Conservation (phyloP, 2,888 invertebrate genomes). For the Dasypolia templi region DNA sequence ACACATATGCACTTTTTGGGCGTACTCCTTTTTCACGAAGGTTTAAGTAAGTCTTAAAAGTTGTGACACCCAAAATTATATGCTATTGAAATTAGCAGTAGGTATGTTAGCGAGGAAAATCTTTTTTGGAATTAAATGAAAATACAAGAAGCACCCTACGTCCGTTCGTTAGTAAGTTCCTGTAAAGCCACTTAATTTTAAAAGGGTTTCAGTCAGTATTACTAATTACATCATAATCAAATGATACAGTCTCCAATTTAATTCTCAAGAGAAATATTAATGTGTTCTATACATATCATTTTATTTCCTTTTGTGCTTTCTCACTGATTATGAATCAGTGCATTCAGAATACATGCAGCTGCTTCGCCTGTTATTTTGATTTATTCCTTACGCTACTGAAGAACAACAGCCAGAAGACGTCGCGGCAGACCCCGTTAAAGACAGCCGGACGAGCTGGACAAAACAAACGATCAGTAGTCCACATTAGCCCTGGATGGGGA, state of each 20-base stretch:
- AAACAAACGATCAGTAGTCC: not conserved
- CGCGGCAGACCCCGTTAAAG: not conserved
- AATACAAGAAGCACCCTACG: not conserved
- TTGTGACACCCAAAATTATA: not conserved
- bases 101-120: not conserved
- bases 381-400: not conserved
- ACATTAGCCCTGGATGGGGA: not conserved
- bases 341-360: slow-evolving; percentile 10
- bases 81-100: not conserved
- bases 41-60: not conserved
- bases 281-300: slow-evolving; percentile 8
- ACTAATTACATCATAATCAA: slow-evolving; percentile 2
- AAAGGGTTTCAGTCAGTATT: not conserved
- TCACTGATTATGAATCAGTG: slow-evolving; percentile 2
- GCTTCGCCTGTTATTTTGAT: not conserved
- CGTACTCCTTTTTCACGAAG: not conserved
- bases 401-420: not conserved
- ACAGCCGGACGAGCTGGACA: not conserved
- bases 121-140: not conserved
- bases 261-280: slow-evolving; percentile 14
- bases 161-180: not conserved
- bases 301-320: slow-evolving; percentile 11
- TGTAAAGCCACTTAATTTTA: not conserved
- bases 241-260: not conserved
- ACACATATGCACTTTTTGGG: not conserved